Evolutionary conservation across 1,140 invertebrate species (phyloP).

Genomic region (Octopus sinensis): DNA sequence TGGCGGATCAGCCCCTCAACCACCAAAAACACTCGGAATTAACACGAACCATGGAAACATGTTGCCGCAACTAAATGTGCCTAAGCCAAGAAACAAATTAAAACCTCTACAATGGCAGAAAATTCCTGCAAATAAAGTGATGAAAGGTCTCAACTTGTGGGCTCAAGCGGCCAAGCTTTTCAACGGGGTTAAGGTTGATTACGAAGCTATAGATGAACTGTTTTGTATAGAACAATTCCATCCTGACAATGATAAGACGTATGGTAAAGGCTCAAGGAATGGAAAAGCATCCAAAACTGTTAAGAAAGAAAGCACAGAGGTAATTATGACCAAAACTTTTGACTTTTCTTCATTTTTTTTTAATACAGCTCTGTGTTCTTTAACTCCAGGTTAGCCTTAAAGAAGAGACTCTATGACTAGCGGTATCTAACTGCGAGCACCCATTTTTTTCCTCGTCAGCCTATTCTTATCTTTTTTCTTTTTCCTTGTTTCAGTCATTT

Average conservation of each 20-base stretch:
- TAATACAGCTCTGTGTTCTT: too few relatives aligned
- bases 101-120: slow-evolving; percentile 53
- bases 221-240: slow-evolving; percentile 38
- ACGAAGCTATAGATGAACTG: slow-evolving; percentile 49
- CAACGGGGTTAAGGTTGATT: slow-evolving; percentile 65
- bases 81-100: slow-evolving; percentile 51
- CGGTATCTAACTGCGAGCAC: too few relatives aligned
- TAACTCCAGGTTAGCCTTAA: too few relatives aligned
- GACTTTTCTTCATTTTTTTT: too few relatives aligned
- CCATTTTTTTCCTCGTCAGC: too few relatives aligned
- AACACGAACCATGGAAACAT: slow-evolving; percentile 18
- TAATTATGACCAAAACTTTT: slow-evolving; percentile 18
- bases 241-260: slow-evolving; percentile 1
- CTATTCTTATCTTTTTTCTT: too few relatives aligned
- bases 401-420: too few relatives aligned
- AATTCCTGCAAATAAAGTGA: slow-evolving; percentile 47
- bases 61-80: slow-evolving; percentile 51
- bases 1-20: slow-evolving; percentile 27
- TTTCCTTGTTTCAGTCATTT: too few relatives aligned
- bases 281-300: slow-evolving; percentile 38
- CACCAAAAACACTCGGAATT: slow-evolving; percentile 6
- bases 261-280: slow-evolving; percentile 29
- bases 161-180: slow-evolving; percentile 80
- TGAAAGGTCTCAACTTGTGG: slow-evolving; percentile 65
- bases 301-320: slow-evolving; percentile 48